phyloP scores from a whole-genome alignment of 1,140 invertebrate genomes.

The Achroia grisella region DNA sequence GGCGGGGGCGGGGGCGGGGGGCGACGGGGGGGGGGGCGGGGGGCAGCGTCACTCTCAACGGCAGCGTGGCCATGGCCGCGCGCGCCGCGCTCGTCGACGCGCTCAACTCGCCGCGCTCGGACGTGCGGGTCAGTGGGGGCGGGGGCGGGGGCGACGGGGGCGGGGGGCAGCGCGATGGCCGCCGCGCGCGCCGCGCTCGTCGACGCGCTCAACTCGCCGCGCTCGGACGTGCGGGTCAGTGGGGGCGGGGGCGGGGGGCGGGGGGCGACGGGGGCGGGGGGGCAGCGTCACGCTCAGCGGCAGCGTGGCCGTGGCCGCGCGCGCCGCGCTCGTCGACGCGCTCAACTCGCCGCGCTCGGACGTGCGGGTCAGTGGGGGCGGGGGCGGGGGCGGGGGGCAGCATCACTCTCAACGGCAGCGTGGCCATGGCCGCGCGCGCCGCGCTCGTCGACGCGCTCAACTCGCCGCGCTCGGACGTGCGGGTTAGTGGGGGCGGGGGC shows the following conservation, averaged over 20 bases:
- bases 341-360: conserved; percentile 80
- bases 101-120: conserved; percentile 81
- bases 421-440: conserved; percentile 77
- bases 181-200: too few species aligned
- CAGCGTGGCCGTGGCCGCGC: conserved; percentile 75
- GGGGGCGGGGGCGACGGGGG: too few species aligned
- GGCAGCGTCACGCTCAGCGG: conserved; percentile 81
- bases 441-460: conserved; percentile 84
- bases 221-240: too few species aligned
- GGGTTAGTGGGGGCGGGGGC: too few species aligned
- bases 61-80: conserved; percentile 77
- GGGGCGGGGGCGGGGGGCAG: conserved; percentile 73
- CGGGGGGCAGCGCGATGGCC: too few species aligned
- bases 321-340: conserved; percentile 78
- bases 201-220: too few species aligned
- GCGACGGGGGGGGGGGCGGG: conserved; percentile 72
- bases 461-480: conserved; percentile 65
- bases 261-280: conserved; percentile 72
- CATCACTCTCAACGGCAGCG: conserved; percentile 80
- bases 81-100: conserved; percentile 78
- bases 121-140: too few species aligned
- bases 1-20: conserved; percentile 73
- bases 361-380: conserved; percentile 76
- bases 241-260: too few species aligned
- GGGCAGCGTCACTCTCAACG: conserved; percentile 81